Evolutionary conservation across 2,888 invertebrate species (phyloP).

Genomic region (Scaeva pyrastri): DNA sequence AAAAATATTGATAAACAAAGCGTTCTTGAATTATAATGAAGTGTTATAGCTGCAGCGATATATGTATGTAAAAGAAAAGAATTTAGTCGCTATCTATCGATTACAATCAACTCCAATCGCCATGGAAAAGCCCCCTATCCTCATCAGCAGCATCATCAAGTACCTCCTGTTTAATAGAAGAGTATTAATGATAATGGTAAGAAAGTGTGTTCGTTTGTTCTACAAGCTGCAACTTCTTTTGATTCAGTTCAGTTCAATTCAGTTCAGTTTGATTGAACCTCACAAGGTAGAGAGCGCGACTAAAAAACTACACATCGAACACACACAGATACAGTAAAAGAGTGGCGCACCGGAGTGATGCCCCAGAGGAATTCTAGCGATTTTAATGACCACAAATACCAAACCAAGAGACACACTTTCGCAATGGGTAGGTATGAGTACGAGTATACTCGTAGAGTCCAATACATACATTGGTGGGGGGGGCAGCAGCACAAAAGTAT

Average conservation of each 20-base stretch:
- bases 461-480: constrained; percentile 2
- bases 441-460: no score
- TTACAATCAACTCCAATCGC: constrained; percentile 66
- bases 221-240: constrained; percentile 3
- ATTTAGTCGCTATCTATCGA: constrained; percentile 49
- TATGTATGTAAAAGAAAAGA: constrained; percentile 17
- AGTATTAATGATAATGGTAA: constrained; percentile 55
- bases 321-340: neutral
- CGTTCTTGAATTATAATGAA: constrained; percentile 45
- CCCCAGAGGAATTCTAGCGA: constrained; percentile 70
- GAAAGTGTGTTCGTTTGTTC: constrained; percentile 52
- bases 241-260: neutral
- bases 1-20: neutral
- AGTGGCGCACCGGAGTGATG: constrained; percentile 63
- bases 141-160: no score
- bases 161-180: constrained; percentile 2
- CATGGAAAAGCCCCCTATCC: constrained; percentile 38
- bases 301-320: neutral
- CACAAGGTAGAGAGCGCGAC: constrained; percentile 58
- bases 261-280: constrained; percentile 17
- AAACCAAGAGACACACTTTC: constrained; percentile 73
- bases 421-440: constrained; percentile 51
- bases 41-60: neutral
- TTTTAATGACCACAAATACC: constrained; percentile 73
- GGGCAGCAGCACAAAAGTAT: constrained; percentile 17